These are phyloP conservation scores for Callyntrura guangdongensis DNA, from an alignment of 2,888 invertebrate genomes.

Conservation along the genomic window DNA sequence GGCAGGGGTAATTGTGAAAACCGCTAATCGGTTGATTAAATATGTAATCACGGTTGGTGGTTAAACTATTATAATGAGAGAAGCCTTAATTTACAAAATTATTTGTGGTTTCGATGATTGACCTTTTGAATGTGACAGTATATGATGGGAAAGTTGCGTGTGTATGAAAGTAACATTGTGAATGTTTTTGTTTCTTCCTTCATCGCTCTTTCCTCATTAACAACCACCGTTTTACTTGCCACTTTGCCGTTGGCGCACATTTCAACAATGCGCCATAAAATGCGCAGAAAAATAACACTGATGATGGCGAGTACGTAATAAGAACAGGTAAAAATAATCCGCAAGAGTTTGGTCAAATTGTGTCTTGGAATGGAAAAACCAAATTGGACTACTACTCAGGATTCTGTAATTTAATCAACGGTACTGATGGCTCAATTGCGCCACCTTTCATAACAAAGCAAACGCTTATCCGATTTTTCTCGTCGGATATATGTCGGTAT, in stretches of 20 bases:
- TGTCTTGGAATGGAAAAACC: slow-evolving; percentile 84
- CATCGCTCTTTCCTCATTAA: neutral
- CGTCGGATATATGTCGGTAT: slow-evolving; percentile 84
- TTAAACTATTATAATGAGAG: no score
- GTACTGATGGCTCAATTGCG: slow-evolving; percentile 83
- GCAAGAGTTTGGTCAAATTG: slow-evolving; percentile 83
- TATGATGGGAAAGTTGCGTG: neutral
- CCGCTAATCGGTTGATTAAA: no score
- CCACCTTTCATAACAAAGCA: slow-evolving; percentile 84
- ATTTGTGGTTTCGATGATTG: neutral
- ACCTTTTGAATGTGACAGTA: neutral
- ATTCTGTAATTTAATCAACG: slow-evolving; percentile 83
- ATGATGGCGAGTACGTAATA: slow-evolving; percentile 84
- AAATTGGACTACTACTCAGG: slow-evolving; percentile 82
- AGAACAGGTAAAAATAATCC: slow-evolving; percentile 82
- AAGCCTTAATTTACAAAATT: neutral
- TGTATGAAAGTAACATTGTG: slow-evolving; percentile 17
- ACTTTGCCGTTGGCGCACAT: neutral
- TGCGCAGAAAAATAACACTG: slow-evolving; percentile 83
- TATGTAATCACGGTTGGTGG: no score
- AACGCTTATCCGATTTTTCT: slow-evolving; percentile 82
- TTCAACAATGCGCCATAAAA: neutral
- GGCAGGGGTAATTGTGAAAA: neutral
- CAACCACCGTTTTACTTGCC: neutral
- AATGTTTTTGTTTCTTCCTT: slow-evolving; percentile 5